Evolutionary conservation across 2,888 invertebrate species (phyloP).

Genomic region (Halocaridina rubra): DNA sequence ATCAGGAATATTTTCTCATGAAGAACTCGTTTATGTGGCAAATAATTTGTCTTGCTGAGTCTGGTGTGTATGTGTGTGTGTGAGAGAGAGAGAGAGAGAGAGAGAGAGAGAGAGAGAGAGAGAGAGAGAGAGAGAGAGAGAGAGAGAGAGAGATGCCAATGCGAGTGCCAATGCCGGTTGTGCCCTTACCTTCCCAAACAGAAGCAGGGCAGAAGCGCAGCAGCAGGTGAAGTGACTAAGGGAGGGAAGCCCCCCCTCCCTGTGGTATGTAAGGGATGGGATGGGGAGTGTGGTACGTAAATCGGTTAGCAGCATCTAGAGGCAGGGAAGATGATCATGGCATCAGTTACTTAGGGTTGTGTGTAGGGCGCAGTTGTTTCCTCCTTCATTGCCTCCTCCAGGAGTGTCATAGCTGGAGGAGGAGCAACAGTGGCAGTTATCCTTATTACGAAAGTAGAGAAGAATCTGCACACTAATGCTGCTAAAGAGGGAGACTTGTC

Average conservation of each 20-base stretch:
- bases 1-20: too few relatives aligned
- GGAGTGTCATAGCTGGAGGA: not conserved
- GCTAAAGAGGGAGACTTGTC: too few relatives aligned
- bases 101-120: not conserved
- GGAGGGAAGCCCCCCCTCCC: not conserved
- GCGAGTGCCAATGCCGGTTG: not conserved
- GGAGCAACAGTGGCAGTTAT: too few relatives aligned
- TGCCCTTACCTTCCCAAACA: not conserved
- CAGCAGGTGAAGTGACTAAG: not conserved
- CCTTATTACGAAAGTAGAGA: too few relatives aligned
- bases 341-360: slow-evolving; percentile 32
- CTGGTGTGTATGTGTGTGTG: slow-evolving; percentile 2
- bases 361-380: slow-evolving; percentile 31
- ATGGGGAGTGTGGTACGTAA: not conserved
- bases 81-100: not conserved
- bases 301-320: slow-evolving; percentile 3
- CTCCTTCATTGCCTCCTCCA: not conserved
- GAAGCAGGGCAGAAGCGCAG: not conserved
- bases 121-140: slow-evolving; percentile 19
- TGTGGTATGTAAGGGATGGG: not conserved
- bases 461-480: too few relatives aligned
- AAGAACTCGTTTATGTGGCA: too few relatives aligned
- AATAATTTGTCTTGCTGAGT: too few relatives aligned
- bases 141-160: not conserved
- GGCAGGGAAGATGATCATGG: not conserved